Base-by-base conservation (phyloP, 2,113 vertebrate species). In the Nothobranchius kuhntae region DNA sequence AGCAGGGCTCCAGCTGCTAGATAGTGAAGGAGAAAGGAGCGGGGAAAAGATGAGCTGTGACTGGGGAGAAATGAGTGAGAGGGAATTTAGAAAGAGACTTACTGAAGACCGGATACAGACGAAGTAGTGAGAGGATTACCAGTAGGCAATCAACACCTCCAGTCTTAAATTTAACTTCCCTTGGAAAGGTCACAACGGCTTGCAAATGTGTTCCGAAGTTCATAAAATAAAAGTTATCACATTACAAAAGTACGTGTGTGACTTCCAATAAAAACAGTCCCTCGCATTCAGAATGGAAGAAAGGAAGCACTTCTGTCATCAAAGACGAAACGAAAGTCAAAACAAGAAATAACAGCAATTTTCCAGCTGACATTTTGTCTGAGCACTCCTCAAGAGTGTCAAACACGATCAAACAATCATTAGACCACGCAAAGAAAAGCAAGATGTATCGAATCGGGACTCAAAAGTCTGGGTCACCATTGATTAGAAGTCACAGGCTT, bases 391-490 rank as follows among this genome's bases (percentile, higher is more conserved):
- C 50, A 13, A 7, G 68, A 55, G 54, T 60, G 74, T 69, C 70
- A 61, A 71, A 70, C 48, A 35, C 56, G 47, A 71, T 83, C 67
- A 42, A 9, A 61, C 65, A 77, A 86, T 83, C 81, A 87, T 89
- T 86, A 76, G 71, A 83, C 82, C 46, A 78, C 58, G 57, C 66
- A n/a, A 30, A 61, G 80, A 53, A 76, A 83, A 73, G 69, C 66
- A 61, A 66, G 78, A 71, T 59, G 38, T 47, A 89, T 91, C 6
- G 89, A 86, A 70, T 59, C 9, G 11, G 47, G 55, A 56, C 69
- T 42, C 61, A 71, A 78, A 73, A 86, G 83, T 89, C 78, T 70
- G 80, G 77, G 86, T 86, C 86, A 82, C 35, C 65, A 91, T 88
- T 84, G 88, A 91, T 89, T 82, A 72, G 77, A 62, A 74, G 70